Evolutionary conservation across 1,140 invertebrate species (phyloP).

Genomic region (Pogonomyrmex barbatus): DNA sequence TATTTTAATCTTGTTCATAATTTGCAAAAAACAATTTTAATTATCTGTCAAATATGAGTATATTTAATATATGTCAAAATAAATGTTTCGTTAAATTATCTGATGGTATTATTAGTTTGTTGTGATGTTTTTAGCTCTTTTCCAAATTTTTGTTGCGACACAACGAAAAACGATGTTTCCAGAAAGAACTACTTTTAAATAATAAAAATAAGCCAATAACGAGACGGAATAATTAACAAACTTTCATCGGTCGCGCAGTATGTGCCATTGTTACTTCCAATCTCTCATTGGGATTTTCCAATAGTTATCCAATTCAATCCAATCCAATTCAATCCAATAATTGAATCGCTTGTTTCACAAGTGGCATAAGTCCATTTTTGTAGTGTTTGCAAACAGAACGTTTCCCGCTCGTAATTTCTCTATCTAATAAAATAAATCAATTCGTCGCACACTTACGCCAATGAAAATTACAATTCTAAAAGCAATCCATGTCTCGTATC

Average conservation of each 20-base stretch:
- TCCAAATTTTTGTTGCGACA: neutral
- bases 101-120: neutral
- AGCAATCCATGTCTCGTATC: neutral
- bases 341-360: conserved; percentile 34
- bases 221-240: conserved; percentile 52
- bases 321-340: conserved; percentile 55
- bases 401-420: neutral
- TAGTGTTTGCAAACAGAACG: conserved; percentile 36
- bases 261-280: conserved; percentile 38
- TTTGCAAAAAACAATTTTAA: neutral
- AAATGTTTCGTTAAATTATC: neutral
- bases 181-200: conserved; percentile 22
- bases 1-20: neutral
- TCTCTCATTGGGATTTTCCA: conserved; percentile 58
- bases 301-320: conserved; percentile 51
- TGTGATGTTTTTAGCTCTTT: neutral
- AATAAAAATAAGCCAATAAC: conserved; percentile 22
- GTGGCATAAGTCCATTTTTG: conserved; percentile 26
- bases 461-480: conserved; percentile 4
- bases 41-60: neutral
- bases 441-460: neutral
- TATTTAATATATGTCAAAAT: neutral
- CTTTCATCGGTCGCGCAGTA: conserved; percentile 23
- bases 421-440: conserved; percentile 3
- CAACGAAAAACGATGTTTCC: neutral